Percentiles rank a stretch among this genome's conserved stretches.
These are phyloP conservation scores for Cephus pulcher DNA, from an alignment of 2,888 invertebrate species.

Conservation along the genomic window DNA sequence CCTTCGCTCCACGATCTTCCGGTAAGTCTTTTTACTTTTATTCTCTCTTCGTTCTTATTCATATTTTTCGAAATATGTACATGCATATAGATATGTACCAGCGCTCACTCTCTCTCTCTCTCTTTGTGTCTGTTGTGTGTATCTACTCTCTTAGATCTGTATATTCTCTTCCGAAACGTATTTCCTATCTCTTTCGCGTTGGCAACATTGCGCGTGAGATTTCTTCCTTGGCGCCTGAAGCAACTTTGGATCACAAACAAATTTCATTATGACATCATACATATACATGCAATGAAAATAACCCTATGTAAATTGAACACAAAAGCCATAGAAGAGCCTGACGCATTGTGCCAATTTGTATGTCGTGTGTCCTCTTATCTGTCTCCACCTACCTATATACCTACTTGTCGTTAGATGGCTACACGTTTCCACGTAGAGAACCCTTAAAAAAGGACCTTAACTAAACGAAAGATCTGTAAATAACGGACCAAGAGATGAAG, in stretches of 20 bases:
- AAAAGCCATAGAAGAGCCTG: too few species aligned
- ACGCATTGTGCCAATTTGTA: too few species aligned
- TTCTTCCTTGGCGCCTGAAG: background rate
- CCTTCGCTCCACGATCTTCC: conserved; percentile 62
- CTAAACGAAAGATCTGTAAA: background rate
- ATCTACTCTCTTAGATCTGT: background rate
- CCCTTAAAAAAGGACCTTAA: background rate
- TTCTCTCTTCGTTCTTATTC: background rate
- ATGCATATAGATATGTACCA: background rate
- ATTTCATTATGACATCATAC: too few species aligned
- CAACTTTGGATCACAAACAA: too few species aligned
- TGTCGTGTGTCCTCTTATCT: background rate
- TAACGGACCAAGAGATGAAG: conserved; percentile 11
- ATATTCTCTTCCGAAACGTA: background rate
- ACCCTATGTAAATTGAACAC: too few species aligned
- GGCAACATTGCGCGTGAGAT: background rate
- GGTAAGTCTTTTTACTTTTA: conserved; percentile 47
- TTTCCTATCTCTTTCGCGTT: background rate
- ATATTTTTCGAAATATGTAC: conserved; percentile 1
- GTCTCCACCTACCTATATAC: too few species aligned
- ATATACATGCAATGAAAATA: too few species aligned
- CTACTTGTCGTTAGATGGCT: conserved; percentile 4
- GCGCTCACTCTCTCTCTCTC: background rate
- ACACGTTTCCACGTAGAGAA: conserved; percentile 9
- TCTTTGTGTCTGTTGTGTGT: background rate